These are phyloP conservation scores for Serilophus lunatus DNA, from an alignment of 2,113 vertebrate species.

Conservation along the genomic window DNA sequence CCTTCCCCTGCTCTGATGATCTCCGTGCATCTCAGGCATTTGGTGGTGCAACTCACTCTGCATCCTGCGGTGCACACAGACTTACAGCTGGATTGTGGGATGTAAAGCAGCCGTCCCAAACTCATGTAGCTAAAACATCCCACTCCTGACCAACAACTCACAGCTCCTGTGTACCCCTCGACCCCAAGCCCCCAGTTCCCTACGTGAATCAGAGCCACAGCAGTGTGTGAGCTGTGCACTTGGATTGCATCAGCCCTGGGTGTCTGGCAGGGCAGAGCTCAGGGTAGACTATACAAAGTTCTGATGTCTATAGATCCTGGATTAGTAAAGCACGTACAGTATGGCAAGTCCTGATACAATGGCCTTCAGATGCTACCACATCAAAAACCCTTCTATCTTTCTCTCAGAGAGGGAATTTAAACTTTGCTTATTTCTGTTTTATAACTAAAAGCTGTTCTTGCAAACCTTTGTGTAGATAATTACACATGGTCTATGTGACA, in stretches of 20 bases:
- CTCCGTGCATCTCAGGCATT: neutral
- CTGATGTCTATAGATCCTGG: neutral
- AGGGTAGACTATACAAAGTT: neutral
- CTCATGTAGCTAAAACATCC: neutral
- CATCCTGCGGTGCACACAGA: neutral
- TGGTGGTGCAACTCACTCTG: neutral
- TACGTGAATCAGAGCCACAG: rapidly evolving
- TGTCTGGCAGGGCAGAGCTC: neutral
- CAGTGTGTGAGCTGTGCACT: neutral
- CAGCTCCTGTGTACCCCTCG: neutral
- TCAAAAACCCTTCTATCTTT: neutral
- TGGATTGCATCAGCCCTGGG: neutral
- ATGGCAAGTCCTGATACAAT: neutral
- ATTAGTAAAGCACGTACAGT: neutral
- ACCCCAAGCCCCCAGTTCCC: neutral
- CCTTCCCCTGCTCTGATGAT: neutral
- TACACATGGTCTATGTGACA: neutral
- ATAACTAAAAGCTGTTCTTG: neutral
- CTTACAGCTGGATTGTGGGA: neutral
- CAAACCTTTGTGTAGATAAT: neutral
- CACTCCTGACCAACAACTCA: neutral
- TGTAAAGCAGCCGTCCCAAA: neutral
- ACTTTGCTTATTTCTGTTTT: neutral
- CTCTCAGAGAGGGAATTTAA: neutral
- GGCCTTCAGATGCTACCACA: neutral